Percentiles rank a stretch among this genome's conserved stretches.
Conservation (phyloP, 2,797 vertebrate genomes). For the Poecile montanus region DNA sequence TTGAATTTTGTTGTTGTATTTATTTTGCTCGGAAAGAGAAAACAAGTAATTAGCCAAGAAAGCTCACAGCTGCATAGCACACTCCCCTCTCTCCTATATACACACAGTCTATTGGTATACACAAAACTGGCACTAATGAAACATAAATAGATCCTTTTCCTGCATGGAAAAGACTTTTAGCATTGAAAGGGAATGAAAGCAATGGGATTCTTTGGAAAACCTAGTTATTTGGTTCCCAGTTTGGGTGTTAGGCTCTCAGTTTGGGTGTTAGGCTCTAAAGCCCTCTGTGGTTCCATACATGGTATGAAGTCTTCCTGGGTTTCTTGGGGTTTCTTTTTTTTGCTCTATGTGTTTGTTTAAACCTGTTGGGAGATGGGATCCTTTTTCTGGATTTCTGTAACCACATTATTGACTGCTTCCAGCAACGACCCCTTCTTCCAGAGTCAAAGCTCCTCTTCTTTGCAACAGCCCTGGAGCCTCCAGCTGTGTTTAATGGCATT, state of each 20-base stretch:
- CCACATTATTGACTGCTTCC: background rate
- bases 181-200: conserved; percentile 27
- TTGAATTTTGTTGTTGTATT: conserved; percentile 71
- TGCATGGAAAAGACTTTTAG: conserved; percentile 36
- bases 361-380: background rate
- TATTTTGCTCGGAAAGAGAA: conserved; percentile 69
- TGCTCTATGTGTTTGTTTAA: background rate
- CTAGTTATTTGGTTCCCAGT: background rate
- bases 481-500: background rate
- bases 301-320: background rate
- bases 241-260: background rate
- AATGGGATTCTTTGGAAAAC: conserved; percentile 17
- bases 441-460: background rate
- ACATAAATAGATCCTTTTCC: conserved; percentile 63
- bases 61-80: conserved; percentile 64
- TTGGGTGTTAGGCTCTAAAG: background rate
- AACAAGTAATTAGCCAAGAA: conserved; percentile 72
- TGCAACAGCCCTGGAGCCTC: background rate
- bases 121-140: conserved; percentile 66
- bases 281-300: background rate
- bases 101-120: conserved; percentile 49
- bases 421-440: background rate
- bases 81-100: conserved; percentile 50
- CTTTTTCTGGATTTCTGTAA: background rate
- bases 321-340: background rate